A percentile compares a stretch with the other conserved stretches of the same genome.
Evolutionary conservation across 1,140 invertebrate species (phyloP).

Genomic region (Tetraneura akinire): DNA sequence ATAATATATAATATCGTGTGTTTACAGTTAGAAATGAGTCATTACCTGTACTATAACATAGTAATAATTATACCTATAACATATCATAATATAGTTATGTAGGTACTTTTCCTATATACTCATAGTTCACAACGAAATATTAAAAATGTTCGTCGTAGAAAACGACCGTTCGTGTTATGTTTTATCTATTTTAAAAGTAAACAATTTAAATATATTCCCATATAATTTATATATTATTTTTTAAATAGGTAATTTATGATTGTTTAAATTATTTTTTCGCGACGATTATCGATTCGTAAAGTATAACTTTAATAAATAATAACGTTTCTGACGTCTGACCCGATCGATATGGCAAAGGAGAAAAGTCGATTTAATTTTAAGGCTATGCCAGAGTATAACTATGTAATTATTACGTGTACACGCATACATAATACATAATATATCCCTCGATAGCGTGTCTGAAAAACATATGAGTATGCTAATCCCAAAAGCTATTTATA

Average conservation of each 20-base stretch:
- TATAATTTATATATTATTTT: no score
- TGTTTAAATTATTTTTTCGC: background rate
- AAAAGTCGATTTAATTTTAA: background rate
- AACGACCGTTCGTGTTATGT: no score
- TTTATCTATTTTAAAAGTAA: no score
- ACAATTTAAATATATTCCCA: no score
- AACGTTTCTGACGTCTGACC: background rate
- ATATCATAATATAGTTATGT: no score
- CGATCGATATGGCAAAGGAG: background rate
- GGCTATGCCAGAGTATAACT: no score
- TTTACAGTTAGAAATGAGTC: conserved; percentile 32
- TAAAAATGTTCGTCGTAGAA: background rate
- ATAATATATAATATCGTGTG: no score
- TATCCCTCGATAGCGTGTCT: background rate
- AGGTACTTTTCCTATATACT: background rate
- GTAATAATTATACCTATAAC: no score
- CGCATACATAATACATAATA: no score
- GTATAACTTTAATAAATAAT: no score
- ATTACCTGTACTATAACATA: background rate
- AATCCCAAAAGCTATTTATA: no score
- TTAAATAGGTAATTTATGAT: background rate
- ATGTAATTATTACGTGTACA: no score
- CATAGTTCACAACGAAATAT: background rate
- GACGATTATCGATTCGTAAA: background rate
- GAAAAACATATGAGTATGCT: background rate